These are phyloP conservation scores for Drosophila longiperda DNA, from an alignment of 2,888 invertebrate species.

Conservation along the genomic window DNA sequence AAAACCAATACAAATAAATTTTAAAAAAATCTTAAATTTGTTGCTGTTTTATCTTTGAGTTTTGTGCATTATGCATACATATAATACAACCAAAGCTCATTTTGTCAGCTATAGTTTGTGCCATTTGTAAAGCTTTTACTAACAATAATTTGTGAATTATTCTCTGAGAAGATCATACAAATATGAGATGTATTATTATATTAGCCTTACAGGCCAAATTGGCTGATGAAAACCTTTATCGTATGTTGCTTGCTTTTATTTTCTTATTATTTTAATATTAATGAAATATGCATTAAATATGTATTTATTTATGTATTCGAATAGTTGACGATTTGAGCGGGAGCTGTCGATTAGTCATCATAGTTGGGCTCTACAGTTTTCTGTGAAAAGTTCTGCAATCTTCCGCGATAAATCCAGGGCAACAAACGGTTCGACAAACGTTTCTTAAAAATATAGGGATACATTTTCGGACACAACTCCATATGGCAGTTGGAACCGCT, in stretches of 20 bases:
- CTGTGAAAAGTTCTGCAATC: slow-evolving; percentile 6
- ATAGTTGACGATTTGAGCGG: neutral
- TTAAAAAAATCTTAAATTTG: too few species aligned
- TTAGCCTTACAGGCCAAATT: neutral
- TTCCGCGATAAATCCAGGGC: slow-evolving; percentile 22
- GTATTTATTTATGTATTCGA: neutral
- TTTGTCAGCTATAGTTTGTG: neutral
- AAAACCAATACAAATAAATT: too few species aligned
- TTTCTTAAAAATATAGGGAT: neutral
- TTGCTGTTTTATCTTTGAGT: neutral
- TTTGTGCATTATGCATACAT: neutral
- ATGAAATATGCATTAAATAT: slow-evolving; percentile 1
- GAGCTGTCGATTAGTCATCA: slow-evolving; percentile 13
- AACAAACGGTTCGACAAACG: slow-evolving; percentile 28
- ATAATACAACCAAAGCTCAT: neutral
- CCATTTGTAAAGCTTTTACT: neutral
- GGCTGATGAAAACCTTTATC: neutral
- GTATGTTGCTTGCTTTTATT: slow-evolving; percentile 2
- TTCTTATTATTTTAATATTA: slow-evolving; percentile 9
- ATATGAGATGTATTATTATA: neutral
- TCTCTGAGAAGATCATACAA: neutral
- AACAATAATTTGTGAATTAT: neutral
- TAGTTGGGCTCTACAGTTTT: slow-evolving; percentile 27
- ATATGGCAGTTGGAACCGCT: neutral
- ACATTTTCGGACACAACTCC: slow-evolving; percentile 1